Base-by-base conservation (phyloP, 2,797 vertebrate species). In the Cossypha caffra region DNA sequence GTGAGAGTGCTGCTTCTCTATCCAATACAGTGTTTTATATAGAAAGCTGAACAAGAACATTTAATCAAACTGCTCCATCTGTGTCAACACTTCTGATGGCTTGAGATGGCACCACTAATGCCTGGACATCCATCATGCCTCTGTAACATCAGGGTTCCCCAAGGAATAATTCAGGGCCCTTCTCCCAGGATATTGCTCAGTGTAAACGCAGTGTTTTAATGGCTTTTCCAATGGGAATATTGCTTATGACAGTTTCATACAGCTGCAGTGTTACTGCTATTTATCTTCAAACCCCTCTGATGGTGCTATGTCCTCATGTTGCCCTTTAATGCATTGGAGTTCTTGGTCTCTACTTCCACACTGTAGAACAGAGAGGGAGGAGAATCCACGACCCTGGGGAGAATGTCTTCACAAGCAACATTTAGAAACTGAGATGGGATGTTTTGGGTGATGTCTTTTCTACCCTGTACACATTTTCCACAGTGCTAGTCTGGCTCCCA, bases 221-320 rank as follows among this genome's bases (percentile, higher is more conserved):
- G 18, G 18, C 26, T 75, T 86, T 51, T 67, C 89, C 71, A 62
- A 10, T 83, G 94, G 92, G 92, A 97, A 90, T 95, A 97, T 93
- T 95, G 81, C 50, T 92, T 89, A 86, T 94, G 94, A 94, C 90
- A 96, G 79, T 95, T 97, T 97, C 95, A 97, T 94, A 92, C 80
- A 67, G 57, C 82, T 85, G 43, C 55, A 23, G 62, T 94, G 96
- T 96, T 96, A 79, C 24, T 92, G 85, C 94, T 96, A 94, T 97
- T 97, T 95, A 81, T 97, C 95, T 97, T 96, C 84, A 92, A 40
- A 48, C 24, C 45, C 47, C 73, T 95, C 67, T 11, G 48, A 42
- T 67, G 55, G 38, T 54, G 40, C 35, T 75, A 58, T 91, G 89
- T 92, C 86, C 91, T 95, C 82, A 9, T 19, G 48, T 26, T 92